A percentile compares a stretch with the other conserved stretches of the same genome.
These are phyloP conservation scores for Mesocentrotus franciscanus DNA, from an alignment of 53 echinoderm and acorn worm genomes.

Conservation along the genomic window DNA sequence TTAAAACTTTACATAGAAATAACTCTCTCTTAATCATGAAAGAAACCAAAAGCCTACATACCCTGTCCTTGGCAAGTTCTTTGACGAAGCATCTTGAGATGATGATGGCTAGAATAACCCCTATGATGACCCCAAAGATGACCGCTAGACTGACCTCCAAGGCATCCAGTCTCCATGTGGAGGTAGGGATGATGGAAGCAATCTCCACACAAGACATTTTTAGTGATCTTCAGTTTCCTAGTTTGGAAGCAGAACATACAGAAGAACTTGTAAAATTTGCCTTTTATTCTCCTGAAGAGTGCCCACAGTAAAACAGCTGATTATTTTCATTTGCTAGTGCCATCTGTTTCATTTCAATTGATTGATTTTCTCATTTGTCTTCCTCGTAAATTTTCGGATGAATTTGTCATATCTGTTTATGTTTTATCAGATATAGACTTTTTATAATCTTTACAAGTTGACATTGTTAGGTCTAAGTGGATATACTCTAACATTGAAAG, in stretches of 20 bases:
- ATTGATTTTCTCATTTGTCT: too few relatives aligned
- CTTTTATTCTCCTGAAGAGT: too few relatives aligned
- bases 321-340: too few relatives aligned
- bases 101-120: constrained; percentile 79
- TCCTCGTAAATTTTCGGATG: too few relatives aligned
- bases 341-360: too few relatives aligned
- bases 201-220: constrained; percentile 63
- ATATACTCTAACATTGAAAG: too few relatives aligned
- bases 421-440: too few relatives aligned
- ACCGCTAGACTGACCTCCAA: constrained; percentile 60
- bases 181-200: constrained; percentile 50
- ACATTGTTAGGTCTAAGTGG: too few relatives aligned
- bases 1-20: neutral
- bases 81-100: constrained; percentile 82
- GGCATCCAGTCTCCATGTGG: constrained; percentile 61
- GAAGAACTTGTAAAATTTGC: too few relatives aligned
- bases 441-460: too few relatives aligned
- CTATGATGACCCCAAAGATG: constrained; percentile 80
- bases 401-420: too few relatives aligned
- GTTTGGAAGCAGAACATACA: neutral
- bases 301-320: too few relatives aligned
- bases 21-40: neutral
- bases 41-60: constrained; percentile 60
- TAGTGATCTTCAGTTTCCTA: neutral
- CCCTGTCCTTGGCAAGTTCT: constrained; percentile 89